Conservation (phyloP, 2,797 vertebrate species). For the Artibeus jamaicensis region DNA sequence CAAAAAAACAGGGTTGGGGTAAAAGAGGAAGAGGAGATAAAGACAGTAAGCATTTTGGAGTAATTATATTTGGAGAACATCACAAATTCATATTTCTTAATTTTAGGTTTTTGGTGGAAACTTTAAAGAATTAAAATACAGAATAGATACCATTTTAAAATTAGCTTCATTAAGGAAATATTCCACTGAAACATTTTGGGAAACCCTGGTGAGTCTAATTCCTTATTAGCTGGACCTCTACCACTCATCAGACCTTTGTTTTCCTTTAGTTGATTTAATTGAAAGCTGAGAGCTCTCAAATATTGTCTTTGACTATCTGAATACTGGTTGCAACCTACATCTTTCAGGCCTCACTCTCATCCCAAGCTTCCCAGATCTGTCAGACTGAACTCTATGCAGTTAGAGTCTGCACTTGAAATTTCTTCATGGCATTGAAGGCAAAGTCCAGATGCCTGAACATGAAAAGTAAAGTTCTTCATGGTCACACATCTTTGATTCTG, state of each 20-base stretch:
- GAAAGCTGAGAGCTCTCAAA: neutral
- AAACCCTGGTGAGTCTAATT: neutral
- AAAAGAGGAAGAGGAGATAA: neutral
- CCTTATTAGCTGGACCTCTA: neutral
- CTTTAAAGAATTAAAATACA: neutral
- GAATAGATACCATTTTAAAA: neutral
- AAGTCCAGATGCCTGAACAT: neutral
- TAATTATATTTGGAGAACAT: neutral
- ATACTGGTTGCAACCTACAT: accelerated
- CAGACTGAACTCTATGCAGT: neutral
- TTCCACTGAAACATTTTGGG: neutral
- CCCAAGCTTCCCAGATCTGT: neutral
- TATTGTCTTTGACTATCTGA: neutral
- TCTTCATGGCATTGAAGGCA: neutral
- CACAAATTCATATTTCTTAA: neutral
- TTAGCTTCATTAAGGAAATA: neutral
- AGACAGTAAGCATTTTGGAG: neutral
- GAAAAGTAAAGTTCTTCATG: neutral
- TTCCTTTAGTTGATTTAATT: neutral
- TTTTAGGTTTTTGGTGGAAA: neutral
- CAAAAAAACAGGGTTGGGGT: accelerated
- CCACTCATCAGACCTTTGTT: neutral
- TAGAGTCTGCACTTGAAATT: neutral
- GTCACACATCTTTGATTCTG: neutral
- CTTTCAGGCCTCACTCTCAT: neutral